A percentile compares a stretch with the other conserved stretches of the same genome.
Conservation (phyloP, 2,113 vertebrate genomes). For the Atlantisia rogersi region DNA sequence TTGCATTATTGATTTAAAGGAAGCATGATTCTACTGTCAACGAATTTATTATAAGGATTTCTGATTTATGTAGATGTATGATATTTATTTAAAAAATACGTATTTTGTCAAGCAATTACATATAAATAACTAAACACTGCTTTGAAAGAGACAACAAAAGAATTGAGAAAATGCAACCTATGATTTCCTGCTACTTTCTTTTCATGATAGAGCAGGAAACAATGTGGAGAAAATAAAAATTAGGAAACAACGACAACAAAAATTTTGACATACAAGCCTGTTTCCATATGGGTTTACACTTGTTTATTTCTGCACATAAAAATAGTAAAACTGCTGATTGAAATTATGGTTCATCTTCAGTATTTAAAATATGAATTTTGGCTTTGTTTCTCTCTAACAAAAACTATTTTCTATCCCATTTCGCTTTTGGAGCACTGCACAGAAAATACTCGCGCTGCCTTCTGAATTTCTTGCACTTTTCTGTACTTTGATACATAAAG, state of each 20-base stretch:
- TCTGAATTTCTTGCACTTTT: neutral
- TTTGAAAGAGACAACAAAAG: neutral
- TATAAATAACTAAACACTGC: neutral
- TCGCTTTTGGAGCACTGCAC: neutral
- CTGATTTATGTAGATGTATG: neutral
- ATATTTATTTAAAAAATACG: neutral
- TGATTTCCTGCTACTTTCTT: neutral
- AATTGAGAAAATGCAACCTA: neutral
- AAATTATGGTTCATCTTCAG: neutral
- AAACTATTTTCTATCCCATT: neutral
- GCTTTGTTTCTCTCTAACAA: neutral
- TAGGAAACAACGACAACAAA: neutral
- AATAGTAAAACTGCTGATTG: neutral
- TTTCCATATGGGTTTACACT: neutral
- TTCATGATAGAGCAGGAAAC: neutral
- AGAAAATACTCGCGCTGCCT: neutral
- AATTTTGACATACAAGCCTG: neutral
- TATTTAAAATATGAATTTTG: neutral
- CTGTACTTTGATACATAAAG: neutral
- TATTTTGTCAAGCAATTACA: neutral
- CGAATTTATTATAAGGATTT: neutral
- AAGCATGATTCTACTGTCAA: neutral
- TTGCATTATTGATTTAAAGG: neutral
- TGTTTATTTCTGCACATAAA: neutral
- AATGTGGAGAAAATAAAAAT: neutral